Percentiles rank a stretch among this genome's conserved stretches.
Conservation (phyloP, 1,140 invertebrate species). For the Panagrolaimus sp. region DNA sequence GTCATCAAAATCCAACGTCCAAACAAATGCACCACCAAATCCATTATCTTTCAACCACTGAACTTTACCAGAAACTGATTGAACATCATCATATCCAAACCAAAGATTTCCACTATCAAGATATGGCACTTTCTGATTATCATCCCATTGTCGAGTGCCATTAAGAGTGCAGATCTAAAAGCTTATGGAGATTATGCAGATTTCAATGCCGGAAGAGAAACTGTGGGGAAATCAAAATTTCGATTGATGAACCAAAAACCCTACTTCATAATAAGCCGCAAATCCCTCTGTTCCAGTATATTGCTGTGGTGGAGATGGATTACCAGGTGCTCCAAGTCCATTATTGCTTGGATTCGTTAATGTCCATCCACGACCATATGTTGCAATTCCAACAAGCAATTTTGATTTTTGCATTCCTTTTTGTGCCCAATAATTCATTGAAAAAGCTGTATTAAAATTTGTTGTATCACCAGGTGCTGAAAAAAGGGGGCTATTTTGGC, state of each 20-base stretch:
- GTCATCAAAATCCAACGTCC: background rate
- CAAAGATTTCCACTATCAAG: background rate
- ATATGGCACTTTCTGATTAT: constrained; percentile 6
- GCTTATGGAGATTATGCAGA: no score
- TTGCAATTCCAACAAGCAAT: background rate
- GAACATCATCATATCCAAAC: background rate
- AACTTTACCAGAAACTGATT: background rate
- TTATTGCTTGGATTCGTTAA: background rate
- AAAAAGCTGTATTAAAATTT: background rate
- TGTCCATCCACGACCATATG: background rate
- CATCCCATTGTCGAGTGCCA: constrained; percentile 16
- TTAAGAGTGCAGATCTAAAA: background rate
- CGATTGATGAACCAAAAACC: no score
- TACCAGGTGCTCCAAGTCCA: constrained; percentile 78
- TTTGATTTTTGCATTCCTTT: background rate
- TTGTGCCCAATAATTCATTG: background rate
- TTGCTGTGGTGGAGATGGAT: background rate
- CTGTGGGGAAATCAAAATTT: no score
- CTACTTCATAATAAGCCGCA: background rate
- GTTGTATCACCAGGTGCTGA: background rate
- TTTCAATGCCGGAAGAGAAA: background rate
- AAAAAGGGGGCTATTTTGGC: background rate
- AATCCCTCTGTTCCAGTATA: background rate
- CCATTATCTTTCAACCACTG: background rate
- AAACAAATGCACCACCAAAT: background rate